Percentiles rank a stretch among this genome's conserved stretches.
These are phyloP conservation scores for Gymnoscopelus microlampas DNA, from an alignment of 2,797 vertebrate genomes.

Conservation along the genomic window DNA sequence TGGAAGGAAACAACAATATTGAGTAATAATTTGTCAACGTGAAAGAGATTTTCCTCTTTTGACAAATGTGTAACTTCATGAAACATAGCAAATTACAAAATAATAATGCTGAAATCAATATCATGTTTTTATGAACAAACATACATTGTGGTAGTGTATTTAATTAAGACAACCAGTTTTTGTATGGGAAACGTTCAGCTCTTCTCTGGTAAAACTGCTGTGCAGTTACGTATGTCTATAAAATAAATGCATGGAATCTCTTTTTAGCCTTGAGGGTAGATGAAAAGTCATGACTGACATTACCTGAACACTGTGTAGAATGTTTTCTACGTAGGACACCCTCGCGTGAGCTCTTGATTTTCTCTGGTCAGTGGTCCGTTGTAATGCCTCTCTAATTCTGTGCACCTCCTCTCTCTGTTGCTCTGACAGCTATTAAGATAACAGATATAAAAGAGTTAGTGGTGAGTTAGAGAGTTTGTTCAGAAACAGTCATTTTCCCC, in stretches of 20 bases:
- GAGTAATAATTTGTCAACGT: background rate
- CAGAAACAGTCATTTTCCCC: background rate
- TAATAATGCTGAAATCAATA: background rate
- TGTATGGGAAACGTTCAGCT: too few species aligned
- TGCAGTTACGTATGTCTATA: background rate
- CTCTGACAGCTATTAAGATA: conserved; percentile 69
- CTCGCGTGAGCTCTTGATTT: conserved; percentile 41
- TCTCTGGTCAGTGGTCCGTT: conserved; percentile 40
- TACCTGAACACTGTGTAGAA: conserved; percentile 78
- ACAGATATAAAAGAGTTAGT: conserved; percentile 17
- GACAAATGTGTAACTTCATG: background rate
- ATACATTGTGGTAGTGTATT: too few species aligned
- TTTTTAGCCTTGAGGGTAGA: background rate
- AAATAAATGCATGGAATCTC: too few species aligned
- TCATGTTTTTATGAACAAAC: too few species aligned
- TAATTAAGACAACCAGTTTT: too few species aligned
- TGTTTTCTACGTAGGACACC: conserved; percentile 63
- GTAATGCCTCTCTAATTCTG: conserved; percentile 58
- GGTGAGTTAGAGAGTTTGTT: background rate
- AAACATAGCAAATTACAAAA: background rate
- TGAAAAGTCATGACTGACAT: background rate
- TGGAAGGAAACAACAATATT: background rate
- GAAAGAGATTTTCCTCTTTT: background rate
- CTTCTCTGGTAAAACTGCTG: background rate
- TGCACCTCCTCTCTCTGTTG: conserved; percentile 73